Evolutionary conservation across 1,140 invertebrate species (phyloP), one percentile per base, ranked within the genome.

Genomic region (Lepidurus apus): DNA sequence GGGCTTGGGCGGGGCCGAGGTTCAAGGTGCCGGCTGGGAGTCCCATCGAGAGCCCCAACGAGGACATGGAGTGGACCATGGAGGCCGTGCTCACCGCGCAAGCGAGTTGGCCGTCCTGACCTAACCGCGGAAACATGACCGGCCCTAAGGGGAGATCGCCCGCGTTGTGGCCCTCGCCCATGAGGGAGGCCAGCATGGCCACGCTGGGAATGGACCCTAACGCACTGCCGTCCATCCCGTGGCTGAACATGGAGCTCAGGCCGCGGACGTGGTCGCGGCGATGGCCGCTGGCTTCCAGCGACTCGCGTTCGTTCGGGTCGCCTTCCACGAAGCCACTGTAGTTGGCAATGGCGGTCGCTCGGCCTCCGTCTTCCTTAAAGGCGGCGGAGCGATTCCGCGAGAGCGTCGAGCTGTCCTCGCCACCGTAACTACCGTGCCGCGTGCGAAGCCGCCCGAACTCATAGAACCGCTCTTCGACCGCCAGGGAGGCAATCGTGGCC

Each of bases 51-150:
- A 65, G 53, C 13, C 53, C 53, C 13, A 65, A 1, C 9, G 53
- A 65, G 53, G 53, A 65, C 53, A 65, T 65, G 53, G 53, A 65
- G 53, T 65, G 53, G 6, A 65, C 53, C 53, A 65, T 65, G 53
- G 53, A 65, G 53, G 53, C 53, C 17, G 53, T 11, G n/a, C 53
- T 65, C 6, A 65, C 53, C 6, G 53, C 13, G 13, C 17, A 65
- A 1, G 53, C 17, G 53, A 65, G 53, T 17, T 21, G 53, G 9
- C 17, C 13, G 53, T 65, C 53, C 13, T 9, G 53, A 7, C 75
- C 47, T 8, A 77, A 24, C 47, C 75, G 75, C n/a, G 75, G 75
- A 21, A 77, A 77, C 43, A 77, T 77, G 75, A 77, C 75, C 13
- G 75, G 47, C 47, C 75, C 75, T 8, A 77, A 43, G 74, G 34